These are phyloP conservation scores for Pangasianodon gigas DNA, from an alignment of 2,113 vertebrate species.

Conservation along the genomic window DNA sequence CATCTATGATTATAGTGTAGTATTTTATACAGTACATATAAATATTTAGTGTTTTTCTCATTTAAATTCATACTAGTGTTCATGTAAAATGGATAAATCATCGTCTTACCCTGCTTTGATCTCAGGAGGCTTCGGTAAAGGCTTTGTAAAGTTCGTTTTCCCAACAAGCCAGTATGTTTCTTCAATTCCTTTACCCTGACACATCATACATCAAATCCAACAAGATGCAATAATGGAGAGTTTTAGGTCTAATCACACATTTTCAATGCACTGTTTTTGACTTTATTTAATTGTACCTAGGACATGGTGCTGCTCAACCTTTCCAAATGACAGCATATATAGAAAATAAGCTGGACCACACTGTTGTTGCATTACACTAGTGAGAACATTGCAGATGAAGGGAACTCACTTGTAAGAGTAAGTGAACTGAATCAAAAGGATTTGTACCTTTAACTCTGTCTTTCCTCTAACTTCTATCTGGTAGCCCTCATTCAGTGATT, in stretches of 20 bases:
- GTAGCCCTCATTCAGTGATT: constrained; percentile 83
- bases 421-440: background rate
- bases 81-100: background rate
- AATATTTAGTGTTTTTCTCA: background rate
- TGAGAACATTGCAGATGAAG: background rate
- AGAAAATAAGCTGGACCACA: background rate
- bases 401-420: background rate
- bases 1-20: background rate
- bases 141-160: constrained; percentile 81
- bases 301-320: background rate
- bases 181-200: constrained; percentile 88
- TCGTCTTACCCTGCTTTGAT: constrained; percentile 84
- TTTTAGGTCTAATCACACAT: background rate
- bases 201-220: background rate
- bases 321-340: background rate
- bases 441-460: constrained; percentile 87
- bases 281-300: background rate
- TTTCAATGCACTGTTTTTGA: background rate
- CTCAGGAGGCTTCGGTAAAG: constrained; percentile 83
- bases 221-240: background rate
- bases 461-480: constrained; percentile 84
- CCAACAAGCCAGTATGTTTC: constrained; percentile 91
- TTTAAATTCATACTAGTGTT: background rate
- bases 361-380: background rate
- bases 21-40: background rate